These are phyloP conservation scores for Hemaris fuciformis DNA, from an alignment of 2,888 invertebrate species.

Conservation along the genomic window DNA sequence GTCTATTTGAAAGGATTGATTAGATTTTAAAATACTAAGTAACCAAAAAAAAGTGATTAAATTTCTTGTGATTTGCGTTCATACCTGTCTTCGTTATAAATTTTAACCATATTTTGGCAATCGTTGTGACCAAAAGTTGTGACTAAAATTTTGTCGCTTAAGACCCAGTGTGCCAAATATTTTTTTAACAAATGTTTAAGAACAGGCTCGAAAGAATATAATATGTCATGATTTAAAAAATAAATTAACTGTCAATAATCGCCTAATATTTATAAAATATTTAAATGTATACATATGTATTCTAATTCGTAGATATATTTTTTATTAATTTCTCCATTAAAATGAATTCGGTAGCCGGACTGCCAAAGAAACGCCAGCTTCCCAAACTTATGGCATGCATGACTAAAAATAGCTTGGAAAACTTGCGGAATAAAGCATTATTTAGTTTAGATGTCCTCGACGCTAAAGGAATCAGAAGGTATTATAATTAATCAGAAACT, in stretches of 20 bases:
- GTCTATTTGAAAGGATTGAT: no score
- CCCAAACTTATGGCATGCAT: slow-evolving; percentile 72
- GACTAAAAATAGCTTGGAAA: slow-evolving; percentile 66
- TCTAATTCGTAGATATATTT: not conserved
- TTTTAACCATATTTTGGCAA: no score
- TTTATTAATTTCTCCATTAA: not conserved
- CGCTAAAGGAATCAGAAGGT: slow-evolving; percentile 70
- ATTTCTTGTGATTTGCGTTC: no score
- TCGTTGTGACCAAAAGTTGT: no score
- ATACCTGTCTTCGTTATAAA: no score
- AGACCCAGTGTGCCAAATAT: no score
- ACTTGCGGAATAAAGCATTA: slow-evolving; percentile 58
- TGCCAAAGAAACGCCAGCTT: slow-evolving; percentile 43
- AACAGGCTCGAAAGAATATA: not conserved
- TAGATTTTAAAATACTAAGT: no score
- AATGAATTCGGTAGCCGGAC: slow-evolving; percentile 12
- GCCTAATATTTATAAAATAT: not conserved
- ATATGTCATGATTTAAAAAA: not conserved
- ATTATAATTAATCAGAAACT: slow-evolving; percentile 17
- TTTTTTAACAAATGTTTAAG: not conserved
- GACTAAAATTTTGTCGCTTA: no score
- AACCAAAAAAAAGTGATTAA: no score
- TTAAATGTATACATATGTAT: not conserved
- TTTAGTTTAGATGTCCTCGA: slow-evolving; percentile 59
- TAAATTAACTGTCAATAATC: not conserved